Conservation (phyloP, 2,113 vertebrate genomes). For the Rhipidura dahli region DNA sequence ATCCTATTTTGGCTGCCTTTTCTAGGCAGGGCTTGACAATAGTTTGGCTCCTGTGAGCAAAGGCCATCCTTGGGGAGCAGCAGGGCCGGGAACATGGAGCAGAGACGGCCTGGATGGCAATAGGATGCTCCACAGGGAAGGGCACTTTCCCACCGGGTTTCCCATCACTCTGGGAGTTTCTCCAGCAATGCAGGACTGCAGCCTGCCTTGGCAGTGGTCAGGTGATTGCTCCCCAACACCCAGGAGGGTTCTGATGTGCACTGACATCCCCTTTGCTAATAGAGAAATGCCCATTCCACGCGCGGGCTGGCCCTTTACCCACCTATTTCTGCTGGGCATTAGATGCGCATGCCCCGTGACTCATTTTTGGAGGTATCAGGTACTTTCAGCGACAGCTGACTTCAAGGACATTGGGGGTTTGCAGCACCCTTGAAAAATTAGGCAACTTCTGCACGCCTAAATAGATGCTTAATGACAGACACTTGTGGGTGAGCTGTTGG, state of each 20-base stretch:
- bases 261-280: not conserved
- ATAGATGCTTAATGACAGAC: constrained; percentile 21
- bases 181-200: not conserved
- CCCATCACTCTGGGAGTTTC: not conserved
- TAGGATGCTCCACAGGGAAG: not conserved
- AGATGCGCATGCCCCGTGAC: not conserved
- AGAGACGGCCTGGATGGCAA: not conserved
- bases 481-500: not conserved
- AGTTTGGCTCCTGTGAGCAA: not conserved
- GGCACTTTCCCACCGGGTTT: fast-evolving
- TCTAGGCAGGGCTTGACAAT: not conserved
- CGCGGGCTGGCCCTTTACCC: not conserved
- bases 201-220: not conserved
- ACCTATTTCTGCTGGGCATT: not conserved
- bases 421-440: constrained; percentile 20
- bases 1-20: not conserved
- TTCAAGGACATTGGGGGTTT: not conserved
- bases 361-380: not conserved
- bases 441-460: not conserved
- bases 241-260: fast-evolving
- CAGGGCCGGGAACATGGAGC: not conserved
- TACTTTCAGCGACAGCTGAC: not conserved
- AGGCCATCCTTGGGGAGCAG: not conserved
- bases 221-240: fast-evolving
- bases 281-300: fast-evolving